A percentile compares a stretch with the other conserved stretches of the same genome.
phyloP scores from a whole-genome alignment of 2,888 invertebrate species.

The Cheilosia vulpina region DNA sequence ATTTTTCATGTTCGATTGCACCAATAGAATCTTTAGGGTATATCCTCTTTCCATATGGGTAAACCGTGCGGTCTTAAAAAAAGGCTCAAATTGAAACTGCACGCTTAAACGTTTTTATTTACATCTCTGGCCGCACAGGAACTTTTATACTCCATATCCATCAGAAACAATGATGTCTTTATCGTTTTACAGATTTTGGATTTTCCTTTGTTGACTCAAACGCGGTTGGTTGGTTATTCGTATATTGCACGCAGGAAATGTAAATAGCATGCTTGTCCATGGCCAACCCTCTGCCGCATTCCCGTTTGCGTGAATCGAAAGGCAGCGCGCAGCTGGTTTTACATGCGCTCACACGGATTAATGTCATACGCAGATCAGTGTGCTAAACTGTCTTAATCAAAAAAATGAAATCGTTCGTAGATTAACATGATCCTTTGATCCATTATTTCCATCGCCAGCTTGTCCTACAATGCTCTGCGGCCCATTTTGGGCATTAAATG shows the following conservation, averaged over 20 bases:
- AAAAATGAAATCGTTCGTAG: conserved; percentile 76
- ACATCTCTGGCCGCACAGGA: background rate
- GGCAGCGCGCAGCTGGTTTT: conserved; percentile 60
- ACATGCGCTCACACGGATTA: conserved; percentile 78
- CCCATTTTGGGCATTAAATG: conserved; percentile 26
- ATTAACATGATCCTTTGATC: conserved; percentile 82
- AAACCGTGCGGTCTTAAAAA: conserved; percentile 16
- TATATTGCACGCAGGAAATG: conserved; percentile 45
- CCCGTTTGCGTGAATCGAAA: conserved; percentile 58
- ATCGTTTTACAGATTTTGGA: conserved; percentile 47
- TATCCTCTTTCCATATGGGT: too few relatives aligned
- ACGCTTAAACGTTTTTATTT: conserved; percentile 39
- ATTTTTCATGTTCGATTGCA: conserved; percentile 67
- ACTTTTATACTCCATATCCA: background rate
- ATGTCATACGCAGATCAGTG: conserved; percentile 80
- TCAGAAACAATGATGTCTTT: conserved; percentile 40
- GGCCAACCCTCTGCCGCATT: conserved; percentile 40
- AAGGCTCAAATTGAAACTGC: conserved; percentile 37
- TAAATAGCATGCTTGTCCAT: conserved; percentile 60
- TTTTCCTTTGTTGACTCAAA: conserved; percentile 55
- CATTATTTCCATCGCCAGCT: conserved; percentile 72
- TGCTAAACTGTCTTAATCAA: conserved; percentile 75
- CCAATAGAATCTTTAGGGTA: conserved; percentile 24
- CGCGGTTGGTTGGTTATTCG: conserved; percentile 60
- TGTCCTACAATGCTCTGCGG: conserved; percentile 48